A percentile compares a stretch with the other conserved stretches of the same genome.
Evolutionary conservation across 2,888 invertebrate genomes (phyloP).

Genomic region (Diarsia dahlii): DNA sequence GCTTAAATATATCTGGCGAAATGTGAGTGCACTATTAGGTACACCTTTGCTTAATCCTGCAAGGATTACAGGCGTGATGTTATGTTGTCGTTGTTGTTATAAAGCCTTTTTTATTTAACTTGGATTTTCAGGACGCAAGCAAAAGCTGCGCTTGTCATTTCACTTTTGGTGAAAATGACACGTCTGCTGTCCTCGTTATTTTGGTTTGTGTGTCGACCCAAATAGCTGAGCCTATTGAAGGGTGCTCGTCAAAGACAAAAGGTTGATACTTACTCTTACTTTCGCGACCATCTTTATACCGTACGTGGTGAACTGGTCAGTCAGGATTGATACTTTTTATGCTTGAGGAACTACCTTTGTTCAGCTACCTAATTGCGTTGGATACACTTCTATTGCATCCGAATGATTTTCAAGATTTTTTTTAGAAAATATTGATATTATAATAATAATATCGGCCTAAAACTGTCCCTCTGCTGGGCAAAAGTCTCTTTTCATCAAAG

Average conservation of each 20-base stretch:
- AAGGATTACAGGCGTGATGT: no score
- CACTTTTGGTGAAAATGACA: constrained; percentile 23
- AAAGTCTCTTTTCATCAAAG: no score
- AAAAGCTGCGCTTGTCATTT: constrained; percentile 39
- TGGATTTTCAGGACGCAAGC: neutral
- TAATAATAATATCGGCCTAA: no score
- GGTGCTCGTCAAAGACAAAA: constrained; percentile 23
- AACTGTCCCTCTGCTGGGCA: no score
- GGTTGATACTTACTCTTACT: constrained; percentile 12
- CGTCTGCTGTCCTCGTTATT: constrained; percentile 25
- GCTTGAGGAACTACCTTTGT: neutral
- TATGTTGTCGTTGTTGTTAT: no score
- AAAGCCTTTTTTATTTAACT: constrained; percentile 3
- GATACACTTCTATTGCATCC: neutral
- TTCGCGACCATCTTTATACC: neutral
- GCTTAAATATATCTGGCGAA: no score
- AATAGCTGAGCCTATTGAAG: constrained; percentile 44
- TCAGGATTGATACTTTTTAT: neutral
- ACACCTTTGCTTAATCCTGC: no score
- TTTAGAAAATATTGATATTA: no score
- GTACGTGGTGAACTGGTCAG: constrained; percentile 3
- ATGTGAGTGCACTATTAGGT: no score
- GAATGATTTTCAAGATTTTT: neutral
- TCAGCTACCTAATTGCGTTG: no score
- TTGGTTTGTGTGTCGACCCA: constrained; percentile 42